These are phyloP conservation scores for Tridacna crocea DNA, from an alignment of 2,888 invertebrate genomes.

Conservation along the genomic window DNA sequence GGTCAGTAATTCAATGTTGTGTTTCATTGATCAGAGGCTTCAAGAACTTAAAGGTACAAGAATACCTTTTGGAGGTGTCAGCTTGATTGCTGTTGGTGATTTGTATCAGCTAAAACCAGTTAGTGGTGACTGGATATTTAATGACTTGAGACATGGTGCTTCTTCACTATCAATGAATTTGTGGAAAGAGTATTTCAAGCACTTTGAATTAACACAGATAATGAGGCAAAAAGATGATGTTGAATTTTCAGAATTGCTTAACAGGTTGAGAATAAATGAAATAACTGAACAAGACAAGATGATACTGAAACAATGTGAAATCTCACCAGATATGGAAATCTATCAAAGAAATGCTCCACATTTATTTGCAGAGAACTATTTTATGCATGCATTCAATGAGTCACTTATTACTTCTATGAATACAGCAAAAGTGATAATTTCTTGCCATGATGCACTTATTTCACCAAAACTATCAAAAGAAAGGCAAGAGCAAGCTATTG, in stretches of 20 bases:
- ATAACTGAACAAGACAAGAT: too few species aligned
- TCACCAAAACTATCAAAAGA: constrained; percentile 35
- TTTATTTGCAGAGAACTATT: constrained; percentile 46
- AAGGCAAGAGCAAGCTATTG: too few species aligned
- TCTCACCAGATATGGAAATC: background rate
- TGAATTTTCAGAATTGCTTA: constrained; percentile 55
- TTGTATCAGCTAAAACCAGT: constrained; percentile 62
- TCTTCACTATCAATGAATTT: too few species aligned
- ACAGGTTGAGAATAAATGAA: constrained; percentile 50
- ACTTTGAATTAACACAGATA: too few species aligned
- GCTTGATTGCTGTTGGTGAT: constrained; percentile 64
- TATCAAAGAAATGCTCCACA: constrained; percentile 38
- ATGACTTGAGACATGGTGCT: constrained; percentile 42
- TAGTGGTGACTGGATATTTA: constrained; percentile 56
- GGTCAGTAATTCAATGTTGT: constrained; percentile 55
- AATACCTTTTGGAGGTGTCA: too few species aligned
- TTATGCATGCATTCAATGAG: constrained; percentile 37
- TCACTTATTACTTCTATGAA: constrained; percentile 14
- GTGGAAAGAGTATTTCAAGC: constrained; percentile 16
- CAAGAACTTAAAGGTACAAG: constrained; percentile 54
- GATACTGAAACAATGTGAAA: constrained; percentile 23
- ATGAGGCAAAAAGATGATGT: constrained; percentile 62
- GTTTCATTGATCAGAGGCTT: constrained; percentile 55
- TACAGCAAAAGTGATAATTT: too few species aligned
- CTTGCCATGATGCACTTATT: constrained; percentile 31